Evolutionary conservation across 2,888 invertebrate species (phyloP), one percentile per base, ranked within the genome.

Genomic region (Gastrophysa polygoni): DNA sequence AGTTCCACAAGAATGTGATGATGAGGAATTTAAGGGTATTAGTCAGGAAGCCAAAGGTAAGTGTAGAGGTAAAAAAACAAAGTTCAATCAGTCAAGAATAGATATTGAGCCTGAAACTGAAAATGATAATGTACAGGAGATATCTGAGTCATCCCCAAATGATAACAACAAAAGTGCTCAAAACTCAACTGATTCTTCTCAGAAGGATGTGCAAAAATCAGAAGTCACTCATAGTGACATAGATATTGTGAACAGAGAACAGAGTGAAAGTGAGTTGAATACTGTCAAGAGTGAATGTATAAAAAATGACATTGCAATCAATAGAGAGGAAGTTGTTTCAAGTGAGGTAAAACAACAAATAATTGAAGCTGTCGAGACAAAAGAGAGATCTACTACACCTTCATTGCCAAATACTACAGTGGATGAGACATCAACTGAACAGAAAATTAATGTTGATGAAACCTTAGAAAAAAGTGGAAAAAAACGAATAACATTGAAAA

Each of bases 81-180:
- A 81, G 75, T 74, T 73, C 70, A 77, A 78, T 71, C 74, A 75
- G 72, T 70, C 74, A 70, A 71, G 74, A 71, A 70, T 70, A 71
- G 70, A 72, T 71, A 73, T 71, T 71, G 75, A 77, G 68, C 68
- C 70, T 69, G 75, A 80, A 74, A 77, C 73, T 73, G 73, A 78
- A 77, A 77, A 74, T 80, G 78, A 78, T 76, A 80, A 79, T 81
- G 78, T 76, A 77, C 81, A 81, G 81, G 80, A 78, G 80, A 79
- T 78, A 74, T 72, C 76, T 78, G 77, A 78, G 78, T 80, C 79
- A 80, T 79, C 79, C 71, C 68, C 72, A 73, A 75, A 78, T 78
- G 71, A 78, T 64, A 66, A 61, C 58, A 62, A 62, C 52, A 65
- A 67, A 67, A 62, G 51, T 61, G 38, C 66, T 58, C 59, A 69